Evolutionary conservation across 1,140 invertebrate genomes (phyloP).

Genomic region (Vanessa atalanta): DNA sequence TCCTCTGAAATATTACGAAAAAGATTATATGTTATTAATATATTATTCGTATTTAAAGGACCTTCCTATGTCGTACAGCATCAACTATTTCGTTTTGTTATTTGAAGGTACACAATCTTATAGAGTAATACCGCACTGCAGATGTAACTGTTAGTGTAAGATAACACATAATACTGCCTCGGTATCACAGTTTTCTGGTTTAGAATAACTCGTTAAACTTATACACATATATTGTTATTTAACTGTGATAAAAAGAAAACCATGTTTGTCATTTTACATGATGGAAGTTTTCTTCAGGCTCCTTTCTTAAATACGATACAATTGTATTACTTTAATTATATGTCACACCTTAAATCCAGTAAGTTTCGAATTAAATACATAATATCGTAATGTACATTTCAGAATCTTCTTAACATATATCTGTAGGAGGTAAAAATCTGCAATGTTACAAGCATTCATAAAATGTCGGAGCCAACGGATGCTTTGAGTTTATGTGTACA

Average conservation of each 20-base stretch:
- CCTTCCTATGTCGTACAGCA: not conserved
- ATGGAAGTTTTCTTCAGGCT: not conserved
- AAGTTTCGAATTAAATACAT: no score
- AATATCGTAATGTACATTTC: no score
- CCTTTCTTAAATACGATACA: no score
- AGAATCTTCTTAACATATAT: no score
- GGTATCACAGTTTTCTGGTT: not conserved
- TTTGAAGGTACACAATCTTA: not conserved
- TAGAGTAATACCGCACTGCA: not conserved
- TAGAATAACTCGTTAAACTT: slow-evolving; percentile 2
- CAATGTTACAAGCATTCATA: not conserved
- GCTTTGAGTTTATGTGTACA: not conserved
- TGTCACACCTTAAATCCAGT: no score
- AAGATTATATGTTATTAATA: not conserved
- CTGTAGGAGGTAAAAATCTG: slow-evolving; percentile 2
- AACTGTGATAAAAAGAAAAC: slow-evolving; percentile 4
- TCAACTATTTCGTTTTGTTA: not conserved
- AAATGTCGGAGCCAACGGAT: not conserved
- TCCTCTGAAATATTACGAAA: not conserved
- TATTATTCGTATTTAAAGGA: not conserved
- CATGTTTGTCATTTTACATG: not conserved
- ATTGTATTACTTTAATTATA: no score
- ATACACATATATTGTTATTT: slow-evolving; percentile 8
- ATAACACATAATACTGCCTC: not conserved
- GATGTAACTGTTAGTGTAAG: slow-evolving; percentile 1